Evolutionary conservation across 30 jellyfish, hydroid and myxozoan genomes (phyloP).

Genomic region (Nemopilema nomurai): DNA sequence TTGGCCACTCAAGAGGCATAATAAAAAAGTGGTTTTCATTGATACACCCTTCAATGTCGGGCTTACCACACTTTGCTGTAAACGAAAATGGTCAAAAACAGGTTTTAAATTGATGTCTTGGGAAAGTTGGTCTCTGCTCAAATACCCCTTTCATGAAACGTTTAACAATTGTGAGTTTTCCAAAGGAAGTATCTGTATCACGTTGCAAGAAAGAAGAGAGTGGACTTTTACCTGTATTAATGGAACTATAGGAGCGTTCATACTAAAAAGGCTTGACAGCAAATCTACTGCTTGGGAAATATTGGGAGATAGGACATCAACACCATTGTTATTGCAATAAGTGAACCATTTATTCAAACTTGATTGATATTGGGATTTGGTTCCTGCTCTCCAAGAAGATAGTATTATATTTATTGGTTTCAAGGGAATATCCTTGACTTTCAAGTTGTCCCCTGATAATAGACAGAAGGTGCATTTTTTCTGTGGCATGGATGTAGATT

Average conservation of each 20-base stretch:
- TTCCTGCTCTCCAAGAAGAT: constrained; percentile 39
- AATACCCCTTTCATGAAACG: constrained; percentile 51
- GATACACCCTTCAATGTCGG: constrained; percentile 24
- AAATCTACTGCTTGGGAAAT: constrained; percentile 24
- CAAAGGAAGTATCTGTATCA: constrained; percentile 34
- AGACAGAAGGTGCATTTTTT: constrained; percentile 11
- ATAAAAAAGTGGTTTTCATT: constrained; percentile 16
- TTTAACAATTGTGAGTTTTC: constrained; percentile 43
- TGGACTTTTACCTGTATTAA: constrained; percentile 49
- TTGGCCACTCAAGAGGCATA: constrained; percentile 46
- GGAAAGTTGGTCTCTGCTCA: constrained; percentile 54
- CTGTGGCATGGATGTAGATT: constrained; percentile 1
- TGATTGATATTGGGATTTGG: constrained; percentile 34
- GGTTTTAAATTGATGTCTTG: constrained; percentile 21
- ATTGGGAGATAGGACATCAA: constrained; percentile 20
- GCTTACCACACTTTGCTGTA: constrained; percentile 12
- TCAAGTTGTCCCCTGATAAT: constrained; percentile 9
- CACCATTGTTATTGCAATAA: constrained; percentile 9
- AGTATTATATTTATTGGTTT: constrained; percentile 18
- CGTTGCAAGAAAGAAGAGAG: constrained; percentile 35
- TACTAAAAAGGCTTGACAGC: background rate
- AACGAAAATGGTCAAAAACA: constrained; percentile 31
- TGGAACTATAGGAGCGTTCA: constrained; percentile 25
- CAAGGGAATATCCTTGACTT: background rate
- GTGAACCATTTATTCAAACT: constrained; percentile 29